A percentile compares a stretch with the other conserved stretches of the same genome.
phyloP scores from a whole-genome alignment of 2,888 invertebrate genomes.

The Folsomia candida region DNA sequence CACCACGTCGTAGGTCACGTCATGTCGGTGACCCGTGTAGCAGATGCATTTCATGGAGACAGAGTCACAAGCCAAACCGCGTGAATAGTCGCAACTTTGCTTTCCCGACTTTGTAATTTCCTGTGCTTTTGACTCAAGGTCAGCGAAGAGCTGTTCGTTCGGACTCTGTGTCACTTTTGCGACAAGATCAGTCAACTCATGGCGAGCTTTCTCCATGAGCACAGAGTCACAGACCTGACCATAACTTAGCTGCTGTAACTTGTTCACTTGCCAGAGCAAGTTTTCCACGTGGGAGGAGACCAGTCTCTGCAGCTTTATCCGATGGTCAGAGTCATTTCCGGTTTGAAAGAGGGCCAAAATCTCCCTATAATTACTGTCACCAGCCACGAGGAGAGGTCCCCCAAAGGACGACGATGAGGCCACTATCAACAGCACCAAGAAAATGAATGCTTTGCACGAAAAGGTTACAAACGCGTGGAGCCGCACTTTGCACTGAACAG shows the following conservation, averaged over 20 bases:
- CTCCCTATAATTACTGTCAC: not conserved
- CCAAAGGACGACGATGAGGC: too few relatives aligned
- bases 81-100: not conserved
- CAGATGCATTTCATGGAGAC: not conserved
- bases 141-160: not conserved
- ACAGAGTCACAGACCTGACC: conserved; percentile 1
- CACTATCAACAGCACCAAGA: too few relatives aligned
- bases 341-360: not conserved
- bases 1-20: not conserved
- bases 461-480: too few relatives aligned
- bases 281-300: conserved; percentile 7
- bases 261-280: not conserved
- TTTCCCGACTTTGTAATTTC: not conserved
- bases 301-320: not conserved
- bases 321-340: not conserved
- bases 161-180: conserved; percentile 4
- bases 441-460: too few relatives aligned
- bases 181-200: conserved; percentile 7
- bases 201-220: not conserved
- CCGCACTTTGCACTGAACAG: too few relatives aligned
- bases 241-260: not conserved
- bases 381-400: too few relatives aligned
- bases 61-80: conserved; percentile 1
- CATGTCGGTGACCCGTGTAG: conserved; percentile 7
- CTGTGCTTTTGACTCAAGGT: not conserved